Evolutionary conservation across 2,113 vertebrate genomes (phyloP).

Genomic region (Ancistrus triradiatus): DNA sequence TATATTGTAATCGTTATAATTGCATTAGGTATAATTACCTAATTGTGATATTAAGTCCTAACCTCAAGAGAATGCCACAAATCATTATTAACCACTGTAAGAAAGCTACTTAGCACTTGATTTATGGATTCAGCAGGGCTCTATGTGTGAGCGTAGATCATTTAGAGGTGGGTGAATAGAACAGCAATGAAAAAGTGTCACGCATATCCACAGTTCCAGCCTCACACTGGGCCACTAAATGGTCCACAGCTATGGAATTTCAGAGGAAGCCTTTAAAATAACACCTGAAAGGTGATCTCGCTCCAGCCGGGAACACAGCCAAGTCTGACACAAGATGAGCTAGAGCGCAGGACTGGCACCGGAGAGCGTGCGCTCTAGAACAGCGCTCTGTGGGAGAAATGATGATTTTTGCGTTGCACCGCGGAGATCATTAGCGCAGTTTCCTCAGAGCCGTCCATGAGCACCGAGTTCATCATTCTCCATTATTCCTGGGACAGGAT

Average conservation of each 20-base stretch:
- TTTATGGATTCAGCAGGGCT: neutral
- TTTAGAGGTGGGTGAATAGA: neutral
- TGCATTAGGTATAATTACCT: no score
- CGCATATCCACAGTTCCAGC: neutral
- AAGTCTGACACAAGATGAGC: neutral
- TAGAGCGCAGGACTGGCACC: no score
- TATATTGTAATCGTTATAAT: no score
- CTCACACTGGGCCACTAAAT: slow-evolving; percentile 19
- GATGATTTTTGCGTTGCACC: neutral
- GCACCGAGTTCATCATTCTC: slow-evolving; percentile 41
- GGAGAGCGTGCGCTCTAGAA: neutral
- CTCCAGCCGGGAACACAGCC: slow-evolving; percentile 8
- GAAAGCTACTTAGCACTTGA: neutral
- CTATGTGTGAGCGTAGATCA: neutral
- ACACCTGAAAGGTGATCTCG: slow-evolving; percentile 26
- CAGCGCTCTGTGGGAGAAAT: neutral
- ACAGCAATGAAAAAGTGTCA: neutral
- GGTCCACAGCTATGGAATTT: slow-evolving; percentile 41
- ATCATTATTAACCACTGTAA: neutral
- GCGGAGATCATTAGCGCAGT: slow-evolving; percentile 10
- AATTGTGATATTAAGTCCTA: no score
- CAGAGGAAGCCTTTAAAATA: slow-evolving; percentile 36
- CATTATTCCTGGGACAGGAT: slow-evolving; percentile 35
- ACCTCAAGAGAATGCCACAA: slow-evolving; percentile 5
- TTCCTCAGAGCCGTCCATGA: slow-evolving; percentile 33